Conservation (phyloP, 2,113 vertebrate species). For the Agelaius tricolor region DNA sequence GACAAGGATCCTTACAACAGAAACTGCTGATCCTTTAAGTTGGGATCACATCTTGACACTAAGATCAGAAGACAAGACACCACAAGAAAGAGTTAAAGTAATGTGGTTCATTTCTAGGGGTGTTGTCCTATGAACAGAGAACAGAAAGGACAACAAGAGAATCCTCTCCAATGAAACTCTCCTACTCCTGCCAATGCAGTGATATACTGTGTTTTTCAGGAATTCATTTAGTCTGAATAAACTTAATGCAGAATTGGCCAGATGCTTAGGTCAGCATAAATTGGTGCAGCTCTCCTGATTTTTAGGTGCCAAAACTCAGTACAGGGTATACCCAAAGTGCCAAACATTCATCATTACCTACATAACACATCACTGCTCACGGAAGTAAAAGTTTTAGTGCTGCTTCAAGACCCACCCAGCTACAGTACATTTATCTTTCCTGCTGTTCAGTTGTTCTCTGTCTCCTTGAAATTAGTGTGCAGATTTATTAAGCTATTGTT, state of each 20-base stretch:
- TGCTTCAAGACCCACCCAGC: background rate
- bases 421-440: background rate
- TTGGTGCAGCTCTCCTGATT: background rate
- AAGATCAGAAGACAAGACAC: background rate
- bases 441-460: background rate
- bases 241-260: background rate
- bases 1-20: background rate
- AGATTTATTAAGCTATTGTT: background rate
- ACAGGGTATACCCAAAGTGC: background rate
- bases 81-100: background rate
- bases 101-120: background rate
- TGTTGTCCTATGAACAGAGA: background rate
- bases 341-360: background rate
- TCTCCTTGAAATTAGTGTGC: background rate
- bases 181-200: background rate
- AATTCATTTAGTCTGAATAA: background rate
- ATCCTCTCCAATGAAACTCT: background rate
- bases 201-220: background rate
- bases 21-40: background rate
- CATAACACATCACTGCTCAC: background rate
- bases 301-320: background rate
- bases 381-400: background rate
- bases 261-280: background rate
- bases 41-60: background rate
- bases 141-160: background rate